These are phyloP conservation scores for Crotalus horridus DNA, from an alignment of 2,113 vertebrate genomes.

Conservation along the genomic window DNA sequence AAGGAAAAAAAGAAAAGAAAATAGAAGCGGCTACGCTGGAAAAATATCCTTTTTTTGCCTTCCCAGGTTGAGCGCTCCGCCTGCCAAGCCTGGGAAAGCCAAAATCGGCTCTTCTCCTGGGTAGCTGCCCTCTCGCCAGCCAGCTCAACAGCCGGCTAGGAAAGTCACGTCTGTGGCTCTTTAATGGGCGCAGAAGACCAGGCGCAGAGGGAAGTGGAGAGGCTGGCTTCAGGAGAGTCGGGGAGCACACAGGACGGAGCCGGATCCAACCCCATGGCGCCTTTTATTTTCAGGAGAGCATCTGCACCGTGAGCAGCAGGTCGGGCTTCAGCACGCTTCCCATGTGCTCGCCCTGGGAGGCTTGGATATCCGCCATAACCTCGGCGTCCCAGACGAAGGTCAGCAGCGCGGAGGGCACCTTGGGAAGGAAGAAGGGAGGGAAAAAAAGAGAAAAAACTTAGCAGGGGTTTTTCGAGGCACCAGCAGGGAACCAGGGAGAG, in stretches of 20 bases:
- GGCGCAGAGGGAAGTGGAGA: neutral
- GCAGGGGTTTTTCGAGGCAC: no score
- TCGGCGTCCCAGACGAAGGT: constrained; percentile 82
- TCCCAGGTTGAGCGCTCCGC: no score
- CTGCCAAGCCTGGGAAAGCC: neutral
- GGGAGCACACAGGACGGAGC: neutral
- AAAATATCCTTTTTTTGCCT: neutral
- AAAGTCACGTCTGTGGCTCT: neutral
- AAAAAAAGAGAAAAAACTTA: no score
- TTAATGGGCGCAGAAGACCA: neutral
- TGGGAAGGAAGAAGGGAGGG: neutral
- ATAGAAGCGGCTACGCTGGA: neutral
- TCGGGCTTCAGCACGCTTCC: constrained; percentile 71
- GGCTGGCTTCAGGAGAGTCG: neutral
- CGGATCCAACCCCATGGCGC: neutral
- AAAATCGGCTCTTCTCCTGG: neutral
- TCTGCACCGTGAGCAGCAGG: constrained; percentile 71
- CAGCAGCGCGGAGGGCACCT: constrained; percentile 91
- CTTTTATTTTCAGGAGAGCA: constrained; percentile 78
- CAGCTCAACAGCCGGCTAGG: rapidly evolving
- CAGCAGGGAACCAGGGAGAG: no score
- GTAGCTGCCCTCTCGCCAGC: neutral
- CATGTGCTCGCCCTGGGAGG: constrained; percentile 65
- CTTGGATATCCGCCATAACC: constrained; percentile 81
- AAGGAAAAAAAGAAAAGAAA: neutral